Percentiles rank a stretch among this genome's conserved stretches.
These are phyloP conservation scores for Psittacula echo DNA, from an alignment of 2,797 vertebrate genomes.

Conservation along the genomic window DNA sequence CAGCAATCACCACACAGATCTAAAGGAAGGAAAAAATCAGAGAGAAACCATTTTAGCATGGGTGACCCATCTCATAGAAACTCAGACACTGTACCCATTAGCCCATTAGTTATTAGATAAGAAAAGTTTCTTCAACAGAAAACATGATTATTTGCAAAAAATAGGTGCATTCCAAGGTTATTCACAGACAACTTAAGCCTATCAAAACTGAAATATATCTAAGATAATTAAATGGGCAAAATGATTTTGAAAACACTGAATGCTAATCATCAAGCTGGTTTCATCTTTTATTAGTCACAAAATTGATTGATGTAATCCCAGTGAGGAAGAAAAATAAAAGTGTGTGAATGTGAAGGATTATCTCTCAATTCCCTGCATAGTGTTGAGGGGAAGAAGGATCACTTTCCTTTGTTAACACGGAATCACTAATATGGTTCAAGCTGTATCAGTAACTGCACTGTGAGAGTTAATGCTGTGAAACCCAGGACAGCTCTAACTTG, in stretches of 20 bases:
- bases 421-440: background rate
- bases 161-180: background rate
- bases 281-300: background rate
- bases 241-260: background rate
- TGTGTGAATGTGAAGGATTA: background rate
- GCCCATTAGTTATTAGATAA: background rate
- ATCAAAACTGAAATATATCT: background rate
- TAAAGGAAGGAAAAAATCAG: conserved; percentile 54
- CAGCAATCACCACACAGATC: conserved; percentile 94
- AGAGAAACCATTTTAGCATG: background rate
- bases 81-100: background rate
- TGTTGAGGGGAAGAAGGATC: background rate
- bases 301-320: background rate
- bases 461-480: background rate
- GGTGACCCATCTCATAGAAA: background rate
- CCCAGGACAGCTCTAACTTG: background rate
- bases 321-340: background rate
- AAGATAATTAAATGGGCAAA: background rate
- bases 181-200: background rate
- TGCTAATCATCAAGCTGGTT: background rate
- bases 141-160: background rate
- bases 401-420: background rate
- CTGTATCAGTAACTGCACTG: background rate
- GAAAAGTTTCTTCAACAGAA: background rate
- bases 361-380: background rate